Evolutionary conservation across 2,113 vertebrate genomes (phyloP), one percentile per base, ranked within the genome.

Genomic region (Onychorhynchus coronatus): DNA sequence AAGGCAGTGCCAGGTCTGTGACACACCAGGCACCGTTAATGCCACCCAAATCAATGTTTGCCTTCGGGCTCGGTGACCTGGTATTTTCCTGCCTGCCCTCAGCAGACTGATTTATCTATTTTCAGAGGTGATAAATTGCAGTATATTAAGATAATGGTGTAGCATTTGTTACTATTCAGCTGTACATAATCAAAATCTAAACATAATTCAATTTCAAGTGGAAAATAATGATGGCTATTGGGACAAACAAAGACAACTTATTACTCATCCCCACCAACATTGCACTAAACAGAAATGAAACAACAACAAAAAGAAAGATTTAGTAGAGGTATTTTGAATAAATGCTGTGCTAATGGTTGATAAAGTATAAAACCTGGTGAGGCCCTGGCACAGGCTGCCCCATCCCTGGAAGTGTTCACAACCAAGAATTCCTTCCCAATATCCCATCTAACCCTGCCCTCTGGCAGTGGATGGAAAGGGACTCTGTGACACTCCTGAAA

Each of bases 161-260:
- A 67, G 65, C 66, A 78, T 85, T 91, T 79, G 72, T 91, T 81
- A 65, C 44, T 73, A 75, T 94, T 92, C 89, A 92, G 82, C 59
- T 19, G n/a, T 72, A 86, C 58, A 82, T 21, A 89, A 78, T 49
- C 47, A 76, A 94, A 87, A 92, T 82, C 81, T 72, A 92, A 91
- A 75, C 2, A 31, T 75, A 92, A 87, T 92, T 89, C 62, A 81
- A 80, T 77, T 84, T 87, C 91, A 95, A 97, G 84, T 89, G 81
- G 80, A 84, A 96, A 91, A 85, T 92, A 93, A 96, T 78, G 77
- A 91, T 87, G 9, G 4, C 76, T 56, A 28, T 35, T 56, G 73
- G 82, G 56, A 75, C 81, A 65, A 28, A 66, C 50, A 68, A 47
- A 78, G 61, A 85, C 77, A 87, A 59, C 52, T 71, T 79, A 92